Conservation (phyloP, 2,113 vertebrate species). For the Mionectes macconnelli region DNA sequence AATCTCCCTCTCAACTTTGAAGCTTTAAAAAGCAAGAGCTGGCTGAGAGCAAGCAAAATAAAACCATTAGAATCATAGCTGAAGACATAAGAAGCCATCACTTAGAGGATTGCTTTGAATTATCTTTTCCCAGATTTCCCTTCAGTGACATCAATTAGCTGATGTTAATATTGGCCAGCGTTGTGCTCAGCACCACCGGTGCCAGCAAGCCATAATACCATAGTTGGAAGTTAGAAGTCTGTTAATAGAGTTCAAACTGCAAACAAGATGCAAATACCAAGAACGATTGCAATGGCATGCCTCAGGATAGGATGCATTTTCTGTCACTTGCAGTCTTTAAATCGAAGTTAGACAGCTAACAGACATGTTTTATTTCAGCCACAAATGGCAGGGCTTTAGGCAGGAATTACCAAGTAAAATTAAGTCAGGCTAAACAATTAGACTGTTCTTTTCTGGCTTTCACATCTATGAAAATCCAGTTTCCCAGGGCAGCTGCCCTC, state of each 20-base stretch:
- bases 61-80: background rate
- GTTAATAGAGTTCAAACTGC: background rate
- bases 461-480: constrained; percentile 25
- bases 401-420: background rate
- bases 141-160: background rate
- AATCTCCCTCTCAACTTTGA: background rate
- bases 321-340: background rate
- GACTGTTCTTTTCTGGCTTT: constrained; percentile 30
- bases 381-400: background rate
- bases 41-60: background rate
- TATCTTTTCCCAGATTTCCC: background rate
- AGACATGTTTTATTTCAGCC: background rate
- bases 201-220: background rate
- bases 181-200: background rate
- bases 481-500: constrained; percentile 62
- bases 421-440: constrained; percentile 22
- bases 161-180: background rate
- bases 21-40: background rate
- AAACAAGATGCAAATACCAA: background rate
- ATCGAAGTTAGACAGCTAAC: background rate
- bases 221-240: background rate
- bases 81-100: background rate
- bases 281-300: accelerated
- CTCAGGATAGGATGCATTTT: background rate
- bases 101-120: background rate